Base-by-base conservation (phyloP, 2,113 vertebrate species). In the Panthera uncia region DNA sequence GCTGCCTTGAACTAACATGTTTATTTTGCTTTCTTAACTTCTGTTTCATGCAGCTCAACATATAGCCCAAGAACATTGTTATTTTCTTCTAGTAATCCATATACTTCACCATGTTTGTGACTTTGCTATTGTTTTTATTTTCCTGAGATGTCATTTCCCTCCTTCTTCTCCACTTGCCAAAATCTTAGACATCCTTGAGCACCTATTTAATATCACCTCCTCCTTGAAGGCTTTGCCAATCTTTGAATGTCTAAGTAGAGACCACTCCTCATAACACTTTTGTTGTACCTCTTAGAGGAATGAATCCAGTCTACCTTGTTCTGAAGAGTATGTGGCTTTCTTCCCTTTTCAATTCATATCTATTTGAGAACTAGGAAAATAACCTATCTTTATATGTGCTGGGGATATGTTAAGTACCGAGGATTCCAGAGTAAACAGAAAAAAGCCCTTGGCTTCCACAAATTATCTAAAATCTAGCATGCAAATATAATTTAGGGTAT, bases 11-110 rank as follows among this genome's bases (percentile, higher is more conserved):
- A 52, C 48, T 82, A 57, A 78, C 11, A 31, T 33, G 27, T 57
- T 82, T 38, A 29, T 68, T 96, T 88, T 95, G 68, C 65, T 78
- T 96, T 91, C 68, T 81, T 4, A 48, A 23, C 31, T 96, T 63
- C 41, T 90, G 45, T n/a, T 87, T 84, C 8, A 23, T 19, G 45
- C 3, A 87, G 7, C 50, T 31, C 36, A 73, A 89, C 48, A 79
- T 68, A 36, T 38, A 50, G 7, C 18, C 48, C n/a, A 71, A 68
- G 33, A 89, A 66, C 29, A 31, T 33, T 94, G 36, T 66, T 55
- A 11, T 85, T 91, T 90, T 88, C 83, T 88, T 65, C n/a, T 16
- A 73, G 55, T 57, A 48, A 38, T 57, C 50, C 21, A 18, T 61
- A 10, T 50, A 41, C 19, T 19, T 57, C 21, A 91, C 66, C 18